Evolutionary conservation across 2,888 invertebrate species (phyloP), one percentile per base, ranked within the genome.

Genomic region (Tuberolachnus salignus): DNA sequence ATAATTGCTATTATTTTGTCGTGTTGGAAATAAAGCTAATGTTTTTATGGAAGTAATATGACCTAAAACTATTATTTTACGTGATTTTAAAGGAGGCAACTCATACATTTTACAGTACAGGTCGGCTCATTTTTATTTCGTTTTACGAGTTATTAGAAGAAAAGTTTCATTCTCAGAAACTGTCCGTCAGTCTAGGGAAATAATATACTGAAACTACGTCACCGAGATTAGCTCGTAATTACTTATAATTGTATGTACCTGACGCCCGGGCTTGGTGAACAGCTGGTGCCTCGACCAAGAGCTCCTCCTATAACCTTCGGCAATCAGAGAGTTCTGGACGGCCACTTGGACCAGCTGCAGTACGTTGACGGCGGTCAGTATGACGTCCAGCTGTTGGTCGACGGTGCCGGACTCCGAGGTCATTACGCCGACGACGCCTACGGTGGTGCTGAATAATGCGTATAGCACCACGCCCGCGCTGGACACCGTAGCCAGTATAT

Each of bases 251-350:
- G 3, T 51, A 13, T 16, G 85, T 34, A 88, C 85, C 80, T 89
- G 88, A n/a, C 89, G 84, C 0, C 88, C 89, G 0, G 90, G 89
- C 81, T 88, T 88, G 0, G 86, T 85, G 69, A 86, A 83, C 83
- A 87, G 85, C 82, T 88, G 88, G 81, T 86, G 86, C 8, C 87
- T 84, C 2, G 87, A 87, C 70, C 87, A 84, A 73, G 87, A 87
- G 1, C 86, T 85, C 55, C 88, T 84, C 53, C 87, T 85, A 1
- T 86, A 84, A 0, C 87, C 86, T 81, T 88, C 88, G 3, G 87
- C 86, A 23, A 88, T 86, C 59, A 88, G 83, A 1, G 86, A 86
- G 80, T 86, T 86, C 81, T 87, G 87, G 0, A 85, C 84, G 66
- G 86, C 85, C 19, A 86, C 86, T 81, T 88, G 88, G 1, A 87